phyloP scores from a whole-genome alignment of 2,888 invertebrate genomes.

The Agapostemon virescens region DNA sequence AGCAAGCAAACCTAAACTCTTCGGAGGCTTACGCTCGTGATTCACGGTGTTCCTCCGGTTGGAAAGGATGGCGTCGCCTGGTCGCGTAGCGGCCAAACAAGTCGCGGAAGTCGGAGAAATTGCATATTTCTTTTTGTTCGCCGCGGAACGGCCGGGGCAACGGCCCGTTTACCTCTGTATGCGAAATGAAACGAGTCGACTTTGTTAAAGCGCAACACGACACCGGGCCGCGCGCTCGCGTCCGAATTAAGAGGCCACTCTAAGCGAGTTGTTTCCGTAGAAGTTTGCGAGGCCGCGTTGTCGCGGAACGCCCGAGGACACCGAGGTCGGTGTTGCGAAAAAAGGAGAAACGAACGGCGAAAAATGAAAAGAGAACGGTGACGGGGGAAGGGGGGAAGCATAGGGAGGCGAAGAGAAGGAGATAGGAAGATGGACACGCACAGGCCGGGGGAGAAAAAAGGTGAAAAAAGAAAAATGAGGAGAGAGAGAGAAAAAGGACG shows the following conservation, averaged over 20 bases:
- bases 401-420: slow-evolving; percentile 1
- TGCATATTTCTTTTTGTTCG: slow-evolving; percentile 52
- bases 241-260: slow-evolving; percentile 64
- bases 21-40: background rate
- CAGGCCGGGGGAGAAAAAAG: background rate
- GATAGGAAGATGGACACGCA: background rate
- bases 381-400: too few relatives aligned
- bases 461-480: background rate
- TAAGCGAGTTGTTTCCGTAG: slow-evolving; percentile 68
- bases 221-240: slow-evolving; percentile 28
- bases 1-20: background rate
- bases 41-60: background rate
- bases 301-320: slow-evolving; percentile 57
- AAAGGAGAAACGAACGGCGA: background rate
- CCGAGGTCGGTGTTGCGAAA: slow-evolving; percentile 1
- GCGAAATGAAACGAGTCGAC: slow-evolving; percentile 55
- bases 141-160: background rate
- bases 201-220: slow-evolving; percentile 56
- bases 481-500: background rate
- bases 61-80: background rate
- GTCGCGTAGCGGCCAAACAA: background rate
- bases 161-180: slow-evolving; percentile 32
- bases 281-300: slow-evolving; percentile 58
- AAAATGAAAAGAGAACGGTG: background rate
- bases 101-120: slow-evolving; percentile 11